Evolutionary conservation across 1,140 invertebrate species (phyloP), one percentile per base, ranked within the genome.

Genomic region (Adoxophyes honmai): DNA sequence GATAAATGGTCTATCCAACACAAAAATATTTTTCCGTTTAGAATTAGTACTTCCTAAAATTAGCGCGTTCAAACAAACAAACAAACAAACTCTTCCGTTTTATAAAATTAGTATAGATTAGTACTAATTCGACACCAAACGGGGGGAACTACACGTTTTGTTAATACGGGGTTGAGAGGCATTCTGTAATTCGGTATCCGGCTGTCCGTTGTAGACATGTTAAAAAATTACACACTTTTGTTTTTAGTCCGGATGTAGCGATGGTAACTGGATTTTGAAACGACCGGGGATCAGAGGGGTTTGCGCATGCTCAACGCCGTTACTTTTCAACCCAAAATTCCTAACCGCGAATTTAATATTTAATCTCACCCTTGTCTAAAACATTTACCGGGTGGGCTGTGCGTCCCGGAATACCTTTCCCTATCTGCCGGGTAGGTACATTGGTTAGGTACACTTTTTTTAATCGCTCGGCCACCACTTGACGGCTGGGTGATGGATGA

Each of bases 291-390:
- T 68, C 60, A 63, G 58, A 61, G 62, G 58, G 62, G 59, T 69
- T 56, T 62, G 71, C 67, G 68, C 68, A 74, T 75, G 69, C 70
- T 56, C 64, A 61, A 57, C 58, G 60, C 67, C 66, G 59, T 75
- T 74, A 75, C 74, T 81, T 85, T 88, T 75, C 73, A 78, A 75
- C 69, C 80, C 76, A 67, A 85, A 85, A 88, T 84, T 83, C 78
- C 82, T 80, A 76, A 82, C 75, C 79, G 73, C 77, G 76, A 79
- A 81, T 86, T 88, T 86, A 88, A 88, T 88, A 88, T 88, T 88
- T 86, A 88, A 88, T 81, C 74, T 70, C 70, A 85, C 82, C 82
- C 83, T 86, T 86, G 82, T 85, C 83, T 88, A 86, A 78, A 82
- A 71, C 76, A 82, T 88, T 88, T 84, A 86, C 81, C 75, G 70